phyloP scores from a whole-genome alignment of 2,888 invertebrate genomes.

The Incurvaria masculella region DNA sequence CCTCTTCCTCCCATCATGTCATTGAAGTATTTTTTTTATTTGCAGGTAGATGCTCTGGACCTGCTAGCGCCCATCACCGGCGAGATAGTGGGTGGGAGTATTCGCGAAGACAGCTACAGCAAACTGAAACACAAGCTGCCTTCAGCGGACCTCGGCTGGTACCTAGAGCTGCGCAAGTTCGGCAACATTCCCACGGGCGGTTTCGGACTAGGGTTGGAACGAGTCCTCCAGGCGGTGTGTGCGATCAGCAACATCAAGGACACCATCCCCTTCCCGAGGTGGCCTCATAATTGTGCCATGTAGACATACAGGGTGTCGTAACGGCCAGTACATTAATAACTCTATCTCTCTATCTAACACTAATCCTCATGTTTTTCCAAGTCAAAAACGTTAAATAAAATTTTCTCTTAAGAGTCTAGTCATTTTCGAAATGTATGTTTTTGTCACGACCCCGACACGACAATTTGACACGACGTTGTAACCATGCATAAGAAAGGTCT shows the following conservation, averaged over 20 bases:
- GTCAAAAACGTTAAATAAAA: no score
- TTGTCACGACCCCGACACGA: no score
- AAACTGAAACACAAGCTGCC: slow-evolving; percentile 63
- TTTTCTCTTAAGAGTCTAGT: no score
- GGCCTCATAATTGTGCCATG: slow-evolving; percentile 83
- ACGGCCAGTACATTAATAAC: no score
- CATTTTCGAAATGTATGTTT: no score
- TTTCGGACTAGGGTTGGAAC: slow-evolving; percentile 95
- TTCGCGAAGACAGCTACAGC: slow-evolving; percentile 78
- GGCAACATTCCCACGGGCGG: slow-evolving; percentile 92
- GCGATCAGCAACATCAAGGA: slow-evolving; percentile 90
- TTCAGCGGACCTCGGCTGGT: slow-evolving; percentile 69
- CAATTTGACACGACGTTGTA: no score
- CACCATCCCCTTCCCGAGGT: slow-evolving; percentile 90
- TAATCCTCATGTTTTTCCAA: no score
- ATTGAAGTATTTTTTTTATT: no score
- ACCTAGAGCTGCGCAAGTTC: slow-evolving; percentile 82
- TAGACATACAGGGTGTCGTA: slow-evolving; percentile 25
- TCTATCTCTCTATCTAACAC: no score
- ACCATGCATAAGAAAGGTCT: no score
- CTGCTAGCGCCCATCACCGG: slow-evolving; percentile 86
- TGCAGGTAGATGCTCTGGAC: slow-evolving; percentile 78
- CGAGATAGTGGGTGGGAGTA: slow-evolving; percentile 92
- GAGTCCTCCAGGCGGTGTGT: slow-evolving; percentile 80
- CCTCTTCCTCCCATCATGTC: no score